Evolutionary conservation across 2,888 invertebrate species (phyloP), one percentile per base, ranked within the genome.

Genomic region (Trissolcus brochymenae): DNA sequence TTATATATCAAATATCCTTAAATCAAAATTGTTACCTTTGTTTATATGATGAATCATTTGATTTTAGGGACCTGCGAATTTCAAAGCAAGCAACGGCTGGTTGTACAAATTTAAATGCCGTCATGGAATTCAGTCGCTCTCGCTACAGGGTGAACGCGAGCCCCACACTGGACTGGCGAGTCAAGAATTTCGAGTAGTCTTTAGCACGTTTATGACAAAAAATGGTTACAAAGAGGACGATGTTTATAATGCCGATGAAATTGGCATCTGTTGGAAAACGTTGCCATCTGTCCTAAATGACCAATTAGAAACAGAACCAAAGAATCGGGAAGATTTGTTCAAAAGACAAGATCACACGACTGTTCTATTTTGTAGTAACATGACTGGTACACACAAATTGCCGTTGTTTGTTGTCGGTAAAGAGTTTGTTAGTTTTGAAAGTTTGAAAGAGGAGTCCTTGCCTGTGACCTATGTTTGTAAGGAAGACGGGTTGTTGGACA

Each of bases 401-500:
- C 77, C 68, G 13, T 29, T 73, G 14, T 77, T 68, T 19, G 51
- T 77, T 2, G 65, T 77, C 0, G 77, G 77, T 13, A 72, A 64
- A 25, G 65, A 75, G 11, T 43, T 21, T 19, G 60, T 70, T 6
- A 65, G 35, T 60, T 75, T 75, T 46, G 65, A 75, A 11, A 50
- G 43, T 21, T 43, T 75, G 1, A 65, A 64, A 9, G 60, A 75
- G 21, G 68, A 64, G 7, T 62, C 64, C 4, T n/a, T 75, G n/a
- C 75, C 75, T 1, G 68, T 75, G 0, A 68, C 75, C 4, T 75
- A 75, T 35, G 65, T 75, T 0, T 29, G 43, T 1, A 68, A 75
- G 21, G 65, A 78, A 2, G 68, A 73, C n/a, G 77, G 64, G 4
- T 51, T 62, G 1, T 57, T 78, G 70, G 77, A 78, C 43, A 67